Evolutionary conservation across 2,113 vertebrate species (phyloP), one percentile per base, ranked within the genome.

Genomic region (Brachyhypopomus occidentalis): DNA sequence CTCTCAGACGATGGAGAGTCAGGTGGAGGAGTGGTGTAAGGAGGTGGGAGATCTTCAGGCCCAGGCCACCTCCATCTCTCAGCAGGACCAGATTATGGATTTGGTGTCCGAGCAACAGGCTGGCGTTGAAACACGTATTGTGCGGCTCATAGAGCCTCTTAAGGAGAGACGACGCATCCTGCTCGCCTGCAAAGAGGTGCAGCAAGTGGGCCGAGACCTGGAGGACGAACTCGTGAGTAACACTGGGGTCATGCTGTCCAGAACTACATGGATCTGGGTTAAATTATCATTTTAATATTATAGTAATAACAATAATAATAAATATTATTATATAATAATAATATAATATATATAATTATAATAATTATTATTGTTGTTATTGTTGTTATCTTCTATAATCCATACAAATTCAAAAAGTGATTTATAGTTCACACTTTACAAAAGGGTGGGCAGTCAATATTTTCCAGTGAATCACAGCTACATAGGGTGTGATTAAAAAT

Each of bases 171-270:
- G 96, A 14, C 92, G 96, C 34, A 90, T 98, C 86, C 90, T 98
- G 36, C 87, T 98, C 80, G 96, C 96, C 0, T 95, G 96, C 16
- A 98, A 98, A 82, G 97, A 98, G 83, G 92, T 97, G n/a, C 96
- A 97, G 41, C 97, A 97, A 89, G 95, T 97, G 25, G 94, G 93
- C 38, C 94, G 96, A 34, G 96, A 97, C 90, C 90, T 96, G 79
- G 96, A 97, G 81, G 96, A 97, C 0, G 96, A 97, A 88, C 94
- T 96, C 23, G 96, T 97, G 89, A 95, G 96, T 91, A 22, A 6
- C 2, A 5, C 17, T 4, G 58, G 22, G 12, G 23, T 48, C 11
- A n/a, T 30, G 16, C 12, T 38, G 9, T 41, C 19, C 70, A 41
- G 0, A 16, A 11, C 25, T 22, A 81, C 63, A 66, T 30, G 34